Percentiles rank a stretch among this genome's conserved stretches.
Conservation (phyloP, 2,888 invertebrate genomes). For the Brachyopa scutellaris region DNA sequence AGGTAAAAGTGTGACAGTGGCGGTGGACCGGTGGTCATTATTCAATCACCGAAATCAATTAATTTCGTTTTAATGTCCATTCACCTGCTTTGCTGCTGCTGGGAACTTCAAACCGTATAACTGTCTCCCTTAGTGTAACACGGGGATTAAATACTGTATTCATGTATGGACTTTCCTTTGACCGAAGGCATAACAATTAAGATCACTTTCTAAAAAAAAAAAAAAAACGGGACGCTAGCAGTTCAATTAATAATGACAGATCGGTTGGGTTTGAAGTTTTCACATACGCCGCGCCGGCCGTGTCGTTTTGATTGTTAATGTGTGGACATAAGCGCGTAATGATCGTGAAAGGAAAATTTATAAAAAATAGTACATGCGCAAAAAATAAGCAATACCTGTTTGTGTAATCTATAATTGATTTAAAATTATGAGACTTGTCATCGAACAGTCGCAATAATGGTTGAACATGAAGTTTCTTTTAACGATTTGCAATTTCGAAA, state of each 20-base stretch:
- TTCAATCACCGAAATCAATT: constrained; percentile 33
- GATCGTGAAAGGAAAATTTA: constrained; percentile 28
- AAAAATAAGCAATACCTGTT: constrained; percentile 6
- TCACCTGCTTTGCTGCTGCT: constrained; percentile 27
- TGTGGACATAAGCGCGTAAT: constrained; percentile 34
- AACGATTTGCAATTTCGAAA: too few relatives aligned
- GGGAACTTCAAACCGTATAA: background rate
- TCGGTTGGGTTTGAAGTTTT: constrained; percentile 17
- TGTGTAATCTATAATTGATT: constrained; percentile 49
- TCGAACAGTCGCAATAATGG: background rate
- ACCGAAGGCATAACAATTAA: constrained; percentile 62
- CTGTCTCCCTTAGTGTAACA: constrained; percentile 1
- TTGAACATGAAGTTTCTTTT: background rate
- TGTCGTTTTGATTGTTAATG: background rate
- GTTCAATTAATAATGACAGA: constrained; percentile 42
- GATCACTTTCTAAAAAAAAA: constrained; percentile 65
- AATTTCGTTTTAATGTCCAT: constrained; percentile 41
- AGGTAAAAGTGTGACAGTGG: constrained; percentile 1
- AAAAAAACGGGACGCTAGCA: background rate
- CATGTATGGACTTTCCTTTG: constrained; percentile 61
- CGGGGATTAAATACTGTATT: constrained; percentile 27
- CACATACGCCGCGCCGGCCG: background rate
- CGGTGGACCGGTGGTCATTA: constrained; percentile 24
- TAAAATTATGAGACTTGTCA: constrained; percentile 37
- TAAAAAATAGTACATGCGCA: constrained; percentile 12